Percentiles rank a stretch among this genome's conserved stretches.
These are phyloP conservation scores for Hydrolagus colliei DNA, from an alignment of 2,797 vertebrate species.

Conservation along the genomic window DNA sequence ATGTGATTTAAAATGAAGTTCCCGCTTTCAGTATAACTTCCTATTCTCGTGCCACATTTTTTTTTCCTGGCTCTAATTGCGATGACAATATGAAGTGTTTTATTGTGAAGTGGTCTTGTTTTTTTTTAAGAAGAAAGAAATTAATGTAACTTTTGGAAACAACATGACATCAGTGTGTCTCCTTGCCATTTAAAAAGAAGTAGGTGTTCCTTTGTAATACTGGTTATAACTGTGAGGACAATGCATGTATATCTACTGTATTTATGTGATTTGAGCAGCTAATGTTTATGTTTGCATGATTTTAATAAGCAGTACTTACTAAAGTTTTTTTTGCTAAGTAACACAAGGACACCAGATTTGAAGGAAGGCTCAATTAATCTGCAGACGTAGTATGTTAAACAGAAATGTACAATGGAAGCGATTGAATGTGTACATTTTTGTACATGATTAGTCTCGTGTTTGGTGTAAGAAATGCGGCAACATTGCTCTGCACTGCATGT, in stretches of 20 bases:
- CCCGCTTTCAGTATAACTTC: conserved; percentile 28
- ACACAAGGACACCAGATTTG: conserved; percentile 12
- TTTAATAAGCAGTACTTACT: conserved; percentile 25
- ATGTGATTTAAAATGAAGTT: conserved; percentile 25
- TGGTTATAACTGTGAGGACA: conserved; percentile 39
- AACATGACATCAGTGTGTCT: not conserved
- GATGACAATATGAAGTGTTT: not conserved
- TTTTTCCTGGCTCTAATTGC: conserved; percentile 7
- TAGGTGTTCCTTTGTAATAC: conserved; percentile 26
- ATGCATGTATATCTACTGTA: conserved; percentile 43
- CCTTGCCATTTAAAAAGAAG: conserved; percentile 13
- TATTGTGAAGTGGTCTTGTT: conserved; percentile 14
- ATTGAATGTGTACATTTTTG: conserved; percentile 64
- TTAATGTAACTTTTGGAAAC: conserved; percentile 13
- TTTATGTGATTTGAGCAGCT: conserved; percentile 36
- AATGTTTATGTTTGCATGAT: conserved; percentile 21
- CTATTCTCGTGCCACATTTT: conserved; percentile 22
- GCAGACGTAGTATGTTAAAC: conserved; percentile 49
- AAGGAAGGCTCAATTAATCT: conserved; percentile 42
- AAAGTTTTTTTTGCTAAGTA: conserved; percentile 23
- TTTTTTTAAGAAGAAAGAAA: not conserved
- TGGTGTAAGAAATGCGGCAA: conserved; percentile 64
- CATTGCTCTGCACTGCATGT: not conserved
- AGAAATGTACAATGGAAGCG: conserved; percentile 46
- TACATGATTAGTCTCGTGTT: conserved; percentile 65